Percentiles rank a stretch among this genome's conserved stretches.
Conservation (phyloP, 2,797 vertebrate genomes). For the Microcaecilia unicolor region DNA sequence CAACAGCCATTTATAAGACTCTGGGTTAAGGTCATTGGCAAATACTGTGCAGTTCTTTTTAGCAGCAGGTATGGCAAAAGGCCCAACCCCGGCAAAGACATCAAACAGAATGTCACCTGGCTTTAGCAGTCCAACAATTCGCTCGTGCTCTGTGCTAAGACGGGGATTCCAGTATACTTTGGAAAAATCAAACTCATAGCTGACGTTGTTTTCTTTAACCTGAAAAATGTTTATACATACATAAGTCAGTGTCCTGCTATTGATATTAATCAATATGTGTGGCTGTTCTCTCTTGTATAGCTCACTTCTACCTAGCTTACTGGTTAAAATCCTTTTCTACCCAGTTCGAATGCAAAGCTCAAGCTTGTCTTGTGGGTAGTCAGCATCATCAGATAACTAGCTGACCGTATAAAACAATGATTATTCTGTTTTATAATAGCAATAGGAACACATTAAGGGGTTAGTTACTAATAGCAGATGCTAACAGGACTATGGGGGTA, state of each 20-base stretch:
- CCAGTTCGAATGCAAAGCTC: slow-evolving; percentile 8
- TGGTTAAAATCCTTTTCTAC: slow-evolving; percentile 7
- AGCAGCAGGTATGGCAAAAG: slow-evolving; percentile 84
- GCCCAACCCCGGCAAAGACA: slow-evolving; percentile 87
- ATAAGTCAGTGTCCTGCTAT: no score
- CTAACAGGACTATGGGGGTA: no score
- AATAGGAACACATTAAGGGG: no score
- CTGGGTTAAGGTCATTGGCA: slow-evolving; percentile 93
- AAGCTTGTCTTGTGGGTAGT: slow-evolving; percentile 23
- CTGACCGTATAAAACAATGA: no score
- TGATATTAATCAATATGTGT: no score
- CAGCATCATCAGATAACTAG: slow-evolving; percentile 9
- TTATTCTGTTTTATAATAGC: no score
- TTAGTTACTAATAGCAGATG: no score
- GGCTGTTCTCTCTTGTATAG: no score
- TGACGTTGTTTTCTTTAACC: slow-evolving; percentile 83
- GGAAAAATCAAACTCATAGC: slow-evolving; percentile 90
- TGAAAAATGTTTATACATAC: slow-evolving; percentile 32
- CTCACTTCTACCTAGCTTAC: not conserved
- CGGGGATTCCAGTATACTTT: slow-evolving; percentile 95
- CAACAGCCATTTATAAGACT: slow-evolving; percentile 80
- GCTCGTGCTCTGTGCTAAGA: slow-evolving; percentile 80
- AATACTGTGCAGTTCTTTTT: slow-evolving; percentile 67
- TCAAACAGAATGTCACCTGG: slow-evolving; percentile 75
- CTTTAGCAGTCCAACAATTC: slow-evolving; percentile 63